A percentile compares a stretch with the other conserved stretches of the same genome.
Conservation (phyloP, 1,140 invertebrate species). For the Diploscapter pachys region DNA sequence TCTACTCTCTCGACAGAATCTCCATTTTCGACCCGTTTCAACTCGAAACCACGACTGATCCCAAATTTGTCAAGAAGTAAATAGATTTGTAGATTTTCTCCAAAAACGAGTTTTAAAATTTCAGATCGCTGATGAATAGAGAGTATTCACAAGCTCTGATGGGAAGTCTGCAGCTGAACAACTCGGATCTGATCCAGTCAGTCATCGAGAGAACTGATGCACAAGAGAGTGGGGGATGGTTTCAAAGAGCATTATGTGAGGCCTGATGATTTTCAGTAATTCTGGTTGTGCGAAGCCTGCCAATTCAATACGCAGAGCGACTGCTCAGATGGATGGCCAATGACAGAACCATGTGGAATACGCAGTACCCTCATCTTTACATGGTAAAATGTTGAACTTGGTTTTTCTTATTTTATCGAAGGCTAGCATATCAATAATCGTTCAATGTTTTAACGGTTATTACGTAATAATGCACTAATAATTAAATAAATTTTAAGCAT, state of each 20-base stretch:
- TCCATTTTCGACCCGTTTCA: conserved; percentile 80
- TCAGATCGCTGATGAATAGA: conserved; percentile 7
- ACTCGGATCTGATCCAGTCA: conserved; percentile 73
- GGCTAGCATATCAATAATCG: not conserved
- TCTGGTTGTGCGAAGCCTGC: conserved; percentile 14
- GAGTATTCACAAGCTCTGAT: conserved; percentile 68
- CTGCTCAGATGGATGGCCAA: conserved; percentile 36
- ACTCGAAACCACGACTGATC: conserved; percentile 77
- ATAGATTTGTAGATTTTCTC: not conserved
- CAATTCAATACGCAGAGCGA: conserved; percentile 32
- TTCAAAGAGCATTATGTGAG: not conserved
- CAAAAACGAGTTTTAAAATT: not conserved
- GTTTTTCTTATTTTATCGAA: not conserved
- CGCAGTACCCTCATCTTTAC: conserved; percentile 19
- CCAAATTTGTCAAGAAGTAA: conserved; percentile 59
- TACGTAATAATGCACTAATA: not conserved
- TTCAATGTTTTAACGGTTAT: not conserved
- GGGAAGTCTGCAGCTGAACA: conserved; percentile 81
- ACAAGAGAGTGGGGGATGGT: conserved; percentile 66
- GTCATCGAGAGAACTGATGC: conserved; percentile 79
- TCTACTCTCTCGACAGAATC: conserved; percentile 77
- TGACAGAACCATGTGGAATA: conserved; percentile 9
- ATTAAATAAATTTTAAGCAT: not conserved
- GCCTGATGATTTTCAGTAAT: conserved; percentile 26
- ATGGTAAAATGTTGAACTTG: conserved; percentile 19